These are phyloP conservation scores for Acanthurus lineatus DNA, from an alignment of 2,797 vertebrate genomes.

Conservation along the genomic window DNA sequence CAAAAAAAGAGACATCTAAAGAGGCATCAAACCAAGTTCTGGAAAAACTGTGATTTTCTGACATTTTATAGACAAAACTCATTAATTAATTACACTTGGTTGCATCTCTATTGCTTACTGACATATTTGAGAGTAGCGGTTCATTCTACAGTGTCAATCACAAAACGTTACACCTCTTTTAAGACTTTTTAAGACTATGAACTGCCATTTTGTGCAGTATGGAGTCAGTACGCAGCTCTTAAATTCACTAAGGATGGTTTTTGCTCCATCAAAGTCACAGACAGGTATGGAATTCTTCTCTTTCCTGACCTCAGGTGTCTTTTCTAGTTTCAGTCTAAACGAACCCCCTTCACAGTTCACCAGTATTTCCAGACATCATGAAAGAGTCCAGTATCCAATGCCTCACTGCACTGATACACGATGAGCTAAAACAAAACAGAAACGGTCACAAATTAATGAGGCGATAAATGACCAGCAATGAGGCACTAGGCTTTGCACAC, in stretches of 20 bases:
- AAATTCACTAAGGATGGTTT: background rate
- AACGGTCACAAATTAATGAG: constrained; percentile 32
- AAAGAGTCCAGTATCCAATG: constrained; percentile 31
- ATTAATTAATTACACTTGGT: background rate
- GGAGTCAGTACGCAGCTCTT: constrained; percentile 62
- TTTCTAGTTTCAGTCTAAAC: constrained; percentile 22
- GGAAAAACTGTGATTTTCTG: background rate
- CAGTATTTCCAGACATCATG: constrained; percentile 24
- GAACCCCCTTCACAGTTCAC: constrained; percentile 43
- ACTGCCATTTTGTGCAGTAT: background rate
- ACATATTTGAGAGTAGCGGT: background rate
- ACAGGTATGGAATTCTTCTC: constrained; percentile 4
- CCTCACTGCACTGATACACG: background rate
- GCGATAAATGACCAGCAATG: constrained; percentile 61
- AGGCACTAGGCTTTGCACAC: constrained; percentile 77
- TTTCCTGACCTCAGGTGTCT: background rate
- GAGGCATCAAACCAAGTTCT: background rate
- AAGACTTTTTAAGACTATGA: too few species aligned
- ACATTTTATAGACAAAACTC: background rate
- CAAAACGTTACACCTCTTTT: too few species aligned
- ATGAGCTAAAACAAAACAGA: constrained; percentile 37
- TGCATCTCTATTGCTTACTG: background rate
- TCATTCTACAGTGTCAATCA: background rate
- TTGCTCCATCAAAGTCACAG: background rate
- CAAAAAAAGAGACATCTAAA: background rate